Conservation (phyloP, 2,797 vertebrate genomes). For the Channa striata region DNA sequence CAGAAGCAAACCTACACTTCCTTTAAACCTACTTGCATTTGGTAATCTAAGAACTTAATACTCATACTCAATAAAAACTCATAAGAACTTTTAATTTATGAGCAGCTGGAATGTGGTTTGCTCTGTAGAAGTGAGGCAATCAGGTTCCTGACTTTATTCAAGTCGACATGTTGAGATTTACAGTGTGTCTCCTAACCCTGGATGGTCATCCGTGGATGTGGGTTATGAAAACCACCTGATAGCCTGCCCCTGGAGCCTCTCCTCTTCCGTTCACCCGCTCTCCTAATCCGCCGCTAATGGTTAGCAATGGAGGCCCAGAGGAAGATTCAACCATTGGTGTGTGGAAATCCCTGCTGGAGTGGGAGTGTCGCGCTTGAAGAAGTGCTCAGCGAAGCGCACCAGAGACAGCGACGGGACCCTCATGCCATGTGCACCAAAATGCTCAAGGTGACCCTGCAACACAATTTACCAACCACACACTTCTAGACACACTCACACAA, state of each 20-base stretch:
- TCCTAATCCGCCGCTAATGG: slow-evolving; percentile 87
- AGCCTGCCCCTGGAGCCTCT: slow-evolving; percentile 63
- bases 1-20: too few species aligned
- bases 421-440: slow-evolving; percentile 63
- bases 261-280: slow-evolving; percentile 61
- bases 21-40: too few species aligned
- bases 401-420: slow-evolving; percentile 75
- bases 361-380: slow-evolving; percentile 84
- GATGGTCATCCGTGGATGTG: slow-evolving; percentile 55
- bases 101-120: too few species aligned
- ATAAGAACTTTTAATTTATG: too few species aligned
- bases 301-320: slow-evolving; percentile 81
- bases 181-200: slow-evolving; percentile 26
- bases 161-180: too few species aligned
- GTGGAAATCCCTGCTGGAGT: slow-evolving; percentile 86
- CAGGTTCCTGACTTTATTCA: too few species aligned
- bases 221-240: slow-evolving; percentile 74
- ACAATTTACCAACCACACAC: slow-evolving; percentile 65
- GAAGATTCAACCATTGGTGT: slow-evolving; percentile 74
- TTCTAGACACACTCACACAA: slow-evolving; percentile 28
- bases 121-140: too few species aligned
- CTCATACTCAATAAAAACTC: too few species aligned
- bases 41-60: too few species aligned
- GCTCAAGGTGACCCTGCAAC: slow-evolving; percentile 85
- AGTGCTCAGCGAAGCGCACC: slow-evolving; percentile 85